Conservation (phyloP, 2,797 vertebrate genomes). For the Microchirus variegatus region DNA sequence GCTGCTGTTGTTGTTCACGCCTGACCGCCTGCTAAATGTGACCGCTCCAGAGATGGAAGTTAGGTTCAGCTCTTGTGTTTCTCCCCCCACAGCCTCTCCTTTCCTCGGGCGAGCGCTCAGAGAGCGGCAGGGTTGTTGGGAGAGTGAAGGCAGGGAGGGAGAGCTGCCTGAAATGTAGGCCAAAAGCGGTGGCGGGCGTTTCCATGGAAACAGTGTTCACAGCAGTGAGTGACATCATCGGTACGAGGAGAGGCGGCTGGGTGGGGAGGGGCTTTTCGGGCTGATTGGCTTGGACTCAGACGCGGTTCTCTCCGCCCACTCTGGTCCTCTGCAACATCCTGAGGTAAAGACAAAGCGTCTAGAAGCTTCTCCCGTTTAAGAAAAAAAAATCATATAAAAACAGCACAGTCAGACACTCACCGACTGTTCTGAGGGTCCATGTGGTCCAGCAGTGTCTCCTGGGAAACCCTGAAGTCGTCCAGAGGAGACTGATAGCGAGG, state of each 20-base stretch:
- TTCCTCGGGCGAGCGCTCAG: conserved; percentile 41
- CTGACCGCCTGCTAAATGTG: conserved; percentile 7
- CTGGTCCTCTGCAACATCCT: conserved; percentile 91
- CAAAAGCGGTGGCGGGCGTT: conserved; percentile 87
- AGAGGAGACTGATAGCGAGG: conserved; percentile 91
- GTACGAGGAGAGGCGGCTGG: conserved; percentile 77
- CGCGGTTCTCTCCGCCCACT: conserved; percentile 93
- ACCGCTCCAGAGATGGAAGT: conserved; percentile 51
- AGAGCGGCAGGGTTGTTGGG: conserved; percentile 27
- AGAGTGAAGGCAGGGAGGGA: conserved; percentile 74
- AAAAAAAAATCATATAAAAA: background rate
- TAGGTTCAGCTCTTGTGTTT: conserved; percentile 45
- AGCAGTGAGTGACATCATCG: conserved; percentile 90
- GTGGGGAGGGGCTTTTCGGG: conserved; percentile 27
- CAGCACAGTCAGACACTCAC: conserved; percentile 64
- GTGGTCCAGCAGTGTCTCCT: conserved; percentile 91
- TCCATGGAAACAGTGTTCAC: conserved; percentile 92
- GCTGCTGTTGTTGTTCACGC: conserved; percentile 56
- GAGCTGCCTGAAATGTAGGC: conserved; percentile 93
- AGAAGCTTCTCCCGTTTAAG: conserved; percentile 20
- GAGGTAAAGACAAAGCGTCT: conserved; percentile 61
- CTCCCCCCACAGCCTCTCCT: conserved; percentile 46
- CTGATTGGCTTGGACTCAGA: conserved; percentile 80
- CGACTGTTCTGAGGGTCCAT: conserved; percentile 90
- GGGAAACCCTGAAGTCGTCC: conserved; percentile 91